A percentile compares a stretch with the other conserved stretches of the same genome.
Conservation (phyloP, 2,113 vertebrate species). For the Carettochelys insculpta region DNA sequence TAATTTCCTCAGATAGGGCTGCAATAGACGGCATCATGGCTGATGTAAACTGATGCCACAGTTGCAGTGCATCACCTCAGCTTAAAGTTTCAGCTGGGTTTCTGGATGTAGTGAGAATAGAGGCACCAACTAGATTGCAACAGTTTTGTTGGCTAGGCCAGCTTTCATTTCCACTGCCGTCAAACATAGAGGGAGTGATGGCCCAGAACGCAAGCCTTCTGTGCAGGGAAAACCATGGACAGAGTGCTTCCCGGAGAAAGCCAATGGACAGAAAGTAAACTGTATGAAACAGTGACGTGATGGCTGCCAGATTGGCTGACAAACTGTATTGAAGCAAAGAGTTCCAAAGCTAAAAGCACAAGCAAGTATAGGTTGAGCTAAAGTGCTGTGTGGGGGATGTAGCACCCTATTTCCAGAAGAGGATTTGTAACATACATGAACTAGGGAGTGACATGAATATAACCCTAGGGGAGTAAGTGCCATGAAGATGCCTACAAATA, state of each 20-base stretch:
- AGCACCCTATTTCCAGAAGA: background rate
- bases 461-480: background rate
- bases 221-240: background rate
- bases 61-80: background rate
- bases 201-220: background rate
- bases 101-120: background rate
- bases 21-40: background rate
- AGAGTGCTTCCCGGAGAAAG: background rate
- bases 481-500: slow-evolving; percentile 18
- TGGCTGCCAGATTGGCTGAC: background rate
- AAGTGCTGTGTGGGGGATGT: background rate
- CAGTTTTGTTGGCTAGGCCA: background rate
- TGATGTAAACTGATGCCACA: background rate
- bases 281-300: background rate
- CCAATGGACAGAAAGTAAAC: background rate
- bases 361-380: background rate
- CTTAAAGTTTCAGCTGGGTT: background rate
- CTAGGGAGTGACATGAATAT: accelerated
- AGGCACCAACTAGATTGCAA: background rate
- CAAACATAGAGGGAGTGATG: background rate
- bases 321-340: background rate
- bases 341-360: background rate
- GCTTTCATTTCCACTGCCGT: background rate
- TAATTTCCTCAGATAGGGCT: background rate
- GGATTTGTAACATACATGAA: accelerated